Conservation (phyloP, 2,888 invertebrate species). For the Phortica okadai region DNA sequence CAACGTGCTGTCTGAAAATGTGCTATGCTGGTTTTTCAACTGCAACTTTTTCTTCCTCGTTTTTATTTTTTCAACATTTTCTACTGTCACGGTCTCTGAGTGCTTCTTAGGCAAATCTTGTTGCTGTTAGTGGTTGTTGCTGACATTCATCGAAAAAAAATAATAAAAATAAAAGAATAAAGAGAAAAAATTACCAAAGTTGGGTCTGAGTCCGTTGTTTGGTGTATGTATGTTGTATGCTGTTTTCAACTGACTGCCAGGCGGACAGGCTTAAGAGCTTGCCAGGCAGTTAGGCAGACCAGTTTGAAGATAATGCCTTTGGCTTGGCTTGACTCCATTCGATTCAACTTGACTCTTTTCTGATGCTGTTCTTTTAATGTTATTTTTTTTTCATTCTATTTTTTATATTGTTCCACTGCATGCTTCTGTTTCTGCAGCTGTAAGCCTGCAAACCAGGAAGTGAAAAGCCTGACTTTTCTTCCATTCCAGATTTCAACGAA, state of each 20-base stretch:
- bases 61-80: neutral
- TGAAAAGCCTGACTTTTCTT: constrained; percentile 19
- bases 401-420: neutral
- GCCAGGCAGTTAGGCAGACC: constrained; percentile 22
- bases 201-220: constrained; percentile 14
- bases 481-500: neutral
- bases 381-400: neutral
- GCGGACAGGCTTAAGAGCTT: neutral
- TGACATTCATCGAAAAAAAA: constrained; percentile 14
- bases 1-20: neutral
- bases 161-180: neutral
- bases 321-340: neutral
- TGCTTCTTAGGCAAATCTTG: constrained; percentile 24
- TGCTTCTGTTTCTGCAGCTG: constrained; percentile 4
- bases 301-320: constrained; percentile 22
- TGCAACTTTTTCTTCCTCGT: neutral
- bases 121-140: neutral
- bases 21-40: constrained; percentile 4
- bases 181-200: constrained; percentile 14
- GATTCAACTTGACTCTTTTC: neutral
- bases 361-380: neutral
- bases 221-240: constrained; percentile 44
- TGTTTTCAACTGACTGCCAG: constrained; percentile 47
- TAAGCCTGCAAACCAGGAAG: constrained; percentile 20
- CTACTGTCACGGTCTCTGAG: neutral